These are phyloP conservation scores for Elephantulus edwardii DNA, from an alignment of 2,113 vertebrate species.

Conservation along the genomic window DNA sequence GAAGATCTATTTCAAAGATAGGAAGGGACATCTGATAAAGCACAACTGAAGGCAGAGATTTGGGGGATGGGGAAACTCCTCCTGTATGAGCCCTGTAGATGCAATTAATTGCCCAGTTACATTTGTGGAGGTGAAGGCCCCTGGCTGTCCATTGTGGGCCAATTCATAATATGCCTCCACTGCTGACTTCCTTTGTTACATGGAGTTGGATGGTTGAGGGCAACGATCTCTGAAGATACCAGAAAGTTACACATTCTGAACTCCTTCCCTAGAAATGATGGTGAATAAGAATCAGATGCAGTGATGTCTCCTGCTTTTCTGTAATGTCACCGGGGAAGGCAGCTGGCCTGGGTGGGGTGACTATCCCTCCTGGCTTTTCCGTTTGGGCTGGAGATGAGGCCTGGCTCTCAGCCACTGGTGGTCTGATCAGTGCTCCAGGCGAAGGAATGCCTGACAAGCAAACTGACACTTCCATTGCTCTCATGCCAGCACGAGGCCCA, in stretches of 20 bases:
- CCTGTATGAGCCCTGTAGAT: neutral
- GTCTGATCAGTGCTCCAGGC: constrained; percentile 69
- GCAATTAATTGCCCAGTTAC: neutral
- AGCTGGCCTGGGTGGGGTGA: constrained; percentile 57
- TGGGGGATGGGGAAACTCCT: neutral
- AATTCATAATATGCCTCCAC: neutral
- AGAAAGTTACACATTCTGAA: neutral
- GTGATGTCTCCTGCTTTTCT: constrained; percentile 49
- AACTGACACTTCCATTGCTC: constrained; percentile 78
- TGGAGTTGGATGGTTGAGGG: neutral
- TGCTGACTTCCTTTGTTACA: neutral
- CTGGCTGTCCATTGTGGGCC: no score
- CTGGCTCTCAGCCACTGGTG: constrained; percentile 60
- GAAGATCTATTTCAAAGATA: neutral
- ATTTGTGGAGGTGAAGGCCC: neutral
- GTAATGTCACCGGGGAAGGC: constrained; percentile 66
- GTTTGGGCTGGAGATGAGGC: constrained; percentile 69
- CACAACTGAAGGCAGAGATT: neutral
- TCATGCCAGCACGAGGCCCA: constrained; percentile 68
- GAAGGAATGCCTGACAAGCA: constrained; percentile 74
- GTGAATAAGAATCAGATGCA: constrained; percentile 52
- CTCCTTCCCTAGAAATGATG: constrained; percentile 50
- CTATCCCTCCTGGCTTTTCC: constrained; percentile 77
- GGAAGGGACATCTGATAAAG: neutral
- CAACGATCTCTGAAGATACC: neutral